Conservation (phyloP, 1,140 invertebrate species). For the Euura lappo region DNA sequence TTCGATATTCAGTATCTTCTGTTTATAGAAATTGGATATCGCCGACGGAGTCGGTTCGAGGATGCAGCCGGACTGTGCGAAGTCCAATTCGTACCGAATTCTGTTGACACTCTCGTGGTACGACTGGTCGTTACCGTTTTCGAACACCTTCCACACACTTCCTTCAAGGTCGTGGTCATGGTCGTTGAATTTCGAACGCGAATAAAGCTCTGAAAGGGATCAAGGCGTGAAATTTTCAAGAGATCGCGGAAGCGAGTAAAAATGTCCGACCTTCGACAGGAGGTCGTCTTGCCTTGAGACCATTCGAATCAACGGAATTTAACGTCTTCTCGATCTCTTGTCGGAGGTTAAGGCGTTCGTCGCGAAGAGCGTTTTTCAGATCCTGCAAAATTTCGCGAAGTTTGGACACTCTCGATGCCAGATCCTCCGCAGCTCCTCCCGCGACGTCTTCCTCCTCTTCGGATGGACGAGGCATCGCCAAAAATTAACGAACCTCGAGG, state of each 20-base stretch:
- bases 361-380: not conserved
- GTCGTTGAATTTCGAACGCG: not conserved
- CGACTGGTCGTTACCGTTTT: too few species aligned
- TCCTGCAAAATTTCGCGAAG: not conserved
- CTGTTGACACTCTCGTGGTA: too few species aligned
- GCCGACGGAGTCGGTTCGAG: slow-evolving; percentile 21
- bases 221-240: not conserved
- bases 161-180: not conserved
- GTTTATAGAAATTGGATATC: slow-evolving; percentile 29
- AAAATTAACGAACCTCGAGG: not conserved
- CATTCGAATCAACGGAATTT: not conserved
- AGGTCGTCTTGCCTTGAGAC: not conserved
- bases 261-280: not conserved
- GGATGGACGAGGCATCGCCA: not conserved
- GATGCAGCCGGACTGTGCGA: slow-evolving; percentile 16
- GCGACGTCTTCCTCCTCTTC: not conserved
- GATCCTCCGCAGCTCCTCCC: not conserved
- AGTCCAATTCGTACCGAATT: not conserved
- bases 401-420: not conserved
- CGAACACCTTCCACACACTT: too few species aligned
- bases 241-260: not conserved
- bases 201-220: not conserved
- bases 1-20: slow-evolving; percentile 36
- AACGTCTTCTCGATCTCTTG: not conserved
- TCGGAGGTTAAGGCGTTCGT: not conserved